phyloP scores from a whole-genome alignment of 2,797 vertebrate genomes.

The Helarctos malayanus region DNA sequence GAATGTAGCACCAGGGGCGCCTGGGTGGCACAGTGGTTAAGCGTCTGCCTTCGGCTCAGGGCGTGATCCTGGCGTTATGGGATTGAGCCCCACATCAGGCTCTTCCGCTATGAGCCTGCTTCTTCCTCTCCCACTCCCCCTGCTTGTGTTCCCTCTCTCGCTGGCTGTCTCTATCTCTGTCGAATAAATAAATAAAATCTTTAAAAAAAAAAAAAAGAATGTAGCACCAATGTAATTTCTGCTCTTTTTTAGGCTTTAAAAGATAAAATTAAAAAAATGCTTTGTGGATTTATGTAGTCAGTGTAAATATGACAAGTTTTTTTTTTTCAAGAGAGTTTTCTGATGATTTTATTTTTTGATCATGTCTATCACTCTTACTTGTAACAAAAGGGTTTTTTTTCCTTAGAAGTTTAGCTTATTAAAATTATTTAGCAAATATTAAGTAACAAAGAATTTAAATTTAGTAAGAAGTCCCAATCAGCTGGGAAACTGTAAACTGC shows the following conservation, averaged over 20 bases:
- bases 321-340: constrained; percentile 8
- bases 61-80: too few relatives aligned
- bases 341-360: constrained; percentile 33
- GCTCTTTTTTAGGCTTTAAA: not conserved
- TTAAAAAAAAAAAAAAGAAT: not conserved
- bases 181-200: too few relatives aligned
- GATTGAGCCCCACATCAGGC: too few relatives aligned
- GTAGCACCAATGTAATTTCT: not conserved
- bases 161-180: too few relatives aligned
- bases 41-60: too few relatives aligned
- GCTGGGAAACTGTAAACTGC: not conserved
- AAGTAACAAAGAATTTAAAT: constrained; percentile 39
- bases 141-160: too few relatives aligned
- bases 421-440: not conserved
- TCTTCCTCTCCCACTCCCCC: too few relatives aligned
- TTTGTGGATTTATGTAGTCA: constrained; percentile 4
- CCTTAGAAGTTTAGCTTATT: not conserved
- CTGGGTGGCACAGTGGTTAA: too few relatives aligned
- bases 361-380: not conserved
- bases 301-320: not conserved
- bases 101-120: too few relatives aligned
- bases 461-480: not conserved
- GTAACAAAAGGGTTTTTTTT: not conserved
- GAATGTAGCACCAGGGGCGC: not conserved
- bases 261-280: not conserved